Evolutionary conservation across 2,113 vertebrate genomes (phyloP).

Genomic region (Elanus axillaris): DNA sequence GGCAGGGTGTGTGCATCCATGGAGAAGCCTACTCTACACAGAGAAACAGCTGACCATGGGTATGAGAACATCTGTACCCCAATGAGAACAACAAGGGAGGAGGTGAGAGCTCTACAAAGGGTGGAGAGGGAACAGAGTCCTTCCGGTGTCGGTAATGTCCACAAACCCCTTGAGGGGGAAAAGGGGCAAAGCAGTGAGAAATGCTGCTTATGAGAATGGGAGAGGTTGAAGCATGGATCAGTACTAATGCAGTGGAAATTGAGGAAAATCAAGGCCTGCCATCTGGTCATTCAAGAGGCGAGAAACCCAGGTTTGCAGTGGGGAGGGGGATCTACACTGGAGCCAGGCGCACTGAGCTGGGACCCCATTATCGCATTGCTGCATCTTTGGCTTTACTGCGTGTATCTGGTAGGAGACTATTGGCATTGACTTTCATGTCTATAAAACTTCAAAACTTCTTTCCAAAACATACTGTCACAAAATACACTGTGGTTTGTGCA

Average conservation of each 20-base stretch:
- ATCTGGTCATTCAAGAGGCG: fast-evolving
- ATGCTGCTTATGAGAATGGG: not conserved
- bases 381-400: not conserved
- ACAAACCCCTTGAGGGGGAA: not conserved
- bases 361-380: fast-evolving
- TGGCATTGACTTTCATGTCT: not conserved
- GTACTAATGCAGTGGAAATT: not conserved
- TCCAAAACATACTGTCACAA: not conserved
- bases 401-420: not conserved
- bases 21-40: not conserved
- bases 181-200: not conserved
- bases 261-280: not conserved
- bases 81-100: not conserved
- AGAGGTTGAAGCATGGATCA: not conserved
- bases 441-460: not conserved
- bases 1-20: not conserved
- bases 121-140: not conserved
- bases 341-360: not conserved
- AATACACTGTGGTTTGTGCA: not conserved
- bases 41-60: not conserved
- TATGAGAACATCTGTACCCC: not conserved
- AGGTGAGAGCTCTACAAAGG: not conserved
- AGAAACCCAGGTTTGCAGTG: fast-evolving
- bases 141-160: not conserved
- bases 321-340: too few species aligned